Conservation (phyloP, 2,888 invertebrate species). For the Siphlonurus alternatus region DNA sequence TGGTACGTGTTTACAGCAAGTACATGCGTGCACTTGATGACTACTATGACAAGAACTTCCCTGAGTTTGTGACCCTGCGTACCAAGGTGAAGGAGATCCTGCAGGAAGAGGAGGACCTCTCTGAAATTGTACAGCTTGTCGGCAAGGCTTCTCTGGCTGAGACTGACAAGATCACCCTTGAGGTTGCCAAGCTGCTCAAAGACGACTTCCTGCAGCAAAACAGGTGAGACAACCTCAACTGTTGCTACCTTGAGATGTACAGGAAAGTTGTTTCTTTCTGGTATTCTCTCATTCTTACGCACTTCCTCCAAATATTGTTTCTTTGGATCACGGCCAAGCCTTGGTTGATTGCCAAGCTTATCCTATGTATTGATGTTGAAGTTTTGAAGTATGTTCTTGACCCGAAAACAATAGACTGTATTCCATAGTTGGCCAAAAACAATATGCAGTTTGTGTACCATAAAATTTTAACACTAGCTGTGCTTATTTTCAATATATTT, state of each 20-base stretch:
- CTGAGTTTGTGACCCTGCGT: constrained; percentile 91
- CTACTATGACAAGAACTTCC: constrained; percentile 97
- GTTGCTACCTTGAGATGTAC: no score
- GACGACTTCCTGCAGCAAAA: constrained; percentile 99
- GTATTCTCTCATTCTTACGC: not conserved
- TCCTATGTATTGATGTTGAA: no score
- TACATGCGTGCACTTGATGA: constrained; percentile 97
- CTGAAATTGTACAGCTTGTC: constrained; percentile 98
- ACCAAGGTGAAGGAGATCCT: constrained; percentile 93
- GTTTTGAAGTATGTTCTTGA: no score
- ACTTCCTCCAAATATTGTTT: not conserved
- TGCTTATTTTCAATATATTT: no score
- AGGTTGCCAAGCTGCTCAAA: constrained; percentile 94
- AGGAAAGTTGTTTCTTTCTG: not conserved
- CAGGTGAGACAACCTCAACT: constrained; percentile 39
- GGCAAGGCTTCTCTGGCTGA: constrained; percentile 98
- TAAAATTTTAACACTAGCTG: no score
- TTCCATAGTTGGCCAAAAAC: no score
- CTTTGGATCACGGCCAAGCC: no score
- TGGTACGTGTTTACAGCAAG: constrained; percentile 80
- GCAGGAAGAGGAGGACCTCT: constrained; percentile 97
- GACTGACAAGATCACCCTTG: constrained; percentile 97
- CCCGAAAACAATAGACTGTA: no score
- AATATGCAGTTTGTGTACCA: no score
- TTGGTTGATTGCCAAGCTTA: no score